Base-by-base conservation (phyloP, 2,113 vertebrate genomes). In the Anhinga rufa region DNA sequence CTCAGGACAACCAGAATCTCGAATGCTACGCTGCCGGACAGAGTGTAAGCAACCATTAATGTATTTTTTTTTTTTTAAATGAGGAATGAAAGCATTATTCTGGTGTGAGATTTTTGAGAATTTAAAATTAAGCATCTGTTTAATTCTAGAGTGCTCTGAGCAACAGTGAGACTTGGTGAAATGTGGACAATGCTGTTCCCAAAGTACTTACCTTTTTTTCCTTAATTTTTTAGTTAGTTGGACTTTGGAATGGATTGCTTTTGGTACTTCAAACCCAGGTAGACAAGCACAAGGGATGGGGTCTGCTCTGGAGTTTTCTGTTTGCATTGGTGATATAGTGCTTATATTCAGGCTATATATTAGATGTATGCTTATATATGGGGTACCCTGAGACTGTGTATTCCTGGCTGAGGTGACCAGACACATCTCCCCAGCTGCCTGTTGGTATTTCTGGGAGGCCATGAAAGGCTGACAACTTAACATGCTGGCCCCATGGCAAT, bases 11-110 rank as follows among this genome's bases (percentile, higher is more conserved):
- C n/a, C n/a, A n/a, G n/a, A n/a, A 24, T 60, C 42, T 49, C 21
- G 58, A 58, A 44, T 78, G 14, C 48, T 40, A 28, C 0, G 1
- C 38, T 82, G 70, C 42, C 16, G 42, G 52, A 7, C 1, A 0
- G 60, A 28, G 19, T 3, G 2, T 60, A 57, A 72, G 25, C 55
- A 75, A 11, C 34, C n/a, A 7, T 24, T 49, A 38, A 36, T 9
- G 2, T 19, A 4, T 3, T 12, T 7, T 5, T 40, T 42, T 36
- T 38, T 42, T 38, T 31, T 6, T 4, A 52, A 71, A n/a, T 55
- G 57, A 66, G 25, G 32, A 55, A 42, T 60, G 17, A 20, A 87
- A 58, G 28, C 46, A 25, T 52, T 74, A 3, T 46, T 81, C 14
- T 42, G 60, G 14, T 78, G 38, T 54, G 29, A 76, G 14, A 2